Evolutionary conservation across 23 tunicate species (phyloP), one percentile per base, ranked within the genome.

Genomic region (Styela clava): DNA sequence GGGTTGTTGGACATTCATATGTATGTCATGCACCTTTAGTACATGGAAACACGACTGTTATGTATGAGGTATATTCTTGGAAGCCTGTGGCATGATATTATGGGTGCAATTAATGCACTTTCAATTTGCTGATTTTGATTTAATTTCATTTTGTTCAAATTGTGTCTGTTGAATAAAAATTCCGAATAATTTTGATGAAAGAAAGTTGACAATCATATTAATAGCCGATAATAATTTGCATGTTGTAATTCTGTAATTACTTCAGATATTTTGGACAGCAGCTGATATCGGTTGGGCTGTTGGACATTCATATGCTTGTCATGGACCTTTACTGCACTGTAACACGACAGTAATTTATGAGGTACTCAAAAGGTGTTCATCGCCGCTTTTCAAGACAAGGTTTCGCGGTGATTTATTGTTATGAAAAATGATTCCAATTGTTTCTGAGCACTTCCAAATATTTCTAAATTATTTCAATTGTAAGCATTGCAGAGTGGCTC

Each of bases 241-340:
- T 44, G 81, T 29, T 16, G 24, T 16, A 70, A 69, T 31, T 82
- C 29, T 24, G 24, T 24, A 44, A 29, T 31, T 3, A 31, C 31
- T 69, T 25, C 27, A 92, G 97, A 85, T 86, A 3, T 92, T 83
- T 74, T 92, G 97, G 97, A 88, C 97, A 2, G 97, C 97, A 26
- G 91, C 97, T 63, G 97, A 92, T 63, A 33, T 92, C 2, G 97
- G 97, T 30, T 92, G 97, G 97, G 97, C 97, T 0, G 97, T 92
- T 25, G 97, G 97, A 2, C 97, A 92, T 62, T 92, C 97, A 16
- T 92, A 92, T 52, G 97, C 88, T 52, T 82, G 87, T 31, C 85
- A 86, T 74, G 97, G 81, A 16, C 85, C 97, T 5, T 44, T 92
- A 33, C 63, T 92, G 63, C 78, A 83, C 27, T 85, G 91, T 16